Base-by-base conservation (phyloP, 2,113 vertebrate genomes). In the Lampris incognitus region DNA sequence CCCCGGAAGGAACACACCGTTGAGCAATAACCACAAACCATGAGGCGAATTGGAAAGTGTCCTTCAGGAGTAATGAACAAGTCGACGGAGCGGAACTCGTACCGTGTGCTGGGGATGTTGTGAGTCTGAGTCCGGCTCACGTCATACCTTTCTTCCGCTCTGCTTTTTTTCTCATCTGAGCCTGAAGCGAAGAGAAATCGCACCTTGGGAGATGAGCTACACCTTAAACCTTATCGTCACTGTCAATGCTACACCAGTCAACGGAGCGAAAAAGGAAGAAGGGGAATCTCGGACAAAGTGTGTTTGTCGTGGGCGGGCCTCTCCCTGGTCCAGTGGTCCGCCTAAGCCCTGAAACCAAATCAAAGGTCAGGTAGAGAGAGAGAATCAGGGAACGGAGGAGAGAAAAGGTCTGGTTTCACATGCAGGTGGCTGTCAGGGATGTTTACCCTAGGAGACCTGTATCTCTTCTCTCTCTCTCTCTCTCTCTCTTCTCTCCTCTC, bases 341-440 rank as follows among this genome's bases (percentile, higher is more conserved):
- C 68, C 24, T 24, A 24, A 69, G 76, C 76, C 55, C 49, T 67
- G 74, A 84, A 72, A 49, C 52, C 39, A 57, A 82, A 69, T 83
- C 73, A 89, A 87, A 90, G 87, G 87, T 85, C 84, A 86, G 67
- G 24, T 24, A 24, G 38, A 52, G 72, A 50, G 50, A 37, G 4
- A 84, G 86, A 89, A 89, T 87, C 84, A 62, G 55, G 39, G 83
- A 87, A 64, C 57, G 39, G 74, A 65, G 38, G 65, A 56, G 65
- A 72, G 52, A 72, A 79, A 74, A 84, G 85, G 72, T 91, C 80
- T 87, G 73, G 81, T 91, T 91, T 91, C 89, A 84, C 86, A 71
- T 77, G 84, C 87, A 91, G 90, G 87, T 92, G 88, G 82, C 81
- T 87, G 85, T 91, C 78, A 87, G 86, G 83, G 87, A 89, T 90